Conservation (phyloP, 2,888 invertebrate genomes). For the Ctena decussata region DNA sequence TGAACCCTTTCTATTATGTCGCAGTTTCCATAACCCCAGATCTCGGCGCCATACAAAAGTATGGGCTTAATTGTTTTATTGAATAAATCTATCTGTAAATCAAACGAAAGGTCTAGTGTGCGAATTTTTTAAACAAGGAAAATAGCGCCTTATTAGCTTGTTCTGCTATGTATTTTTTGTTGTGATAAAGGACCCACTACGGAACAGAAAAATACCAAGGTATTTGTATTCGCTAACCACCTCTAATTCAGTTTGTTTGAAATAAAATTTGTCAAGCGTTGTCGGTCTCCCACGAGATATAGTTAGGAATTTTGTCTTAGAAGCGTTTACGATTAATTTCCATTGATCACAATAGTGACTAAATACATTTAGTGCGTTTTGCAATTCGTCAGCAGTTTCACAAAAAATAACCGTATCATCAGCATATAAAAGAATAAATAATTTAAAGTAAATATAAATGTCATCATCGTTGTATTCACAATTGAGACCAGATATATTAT, state of each 20-base stretch:
- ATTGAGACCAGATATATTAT: background rate
- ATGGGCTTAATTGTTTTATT: background rate
- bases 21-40: background rate
- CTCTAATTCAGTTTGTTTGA: slow-evolving; percentile 5
- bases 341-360: slow-evolving; percentile 22
- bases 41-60: background rate
- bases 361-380: slow-evolving; percentile 16
- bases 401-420: slow-evolving; percentile 38
- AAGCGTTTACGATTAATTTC: slow-evolving; percentile 30
- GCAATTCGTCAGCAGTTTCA: slow-evolving; percentile 8
- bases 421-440: slow-evolving; percentile 27
- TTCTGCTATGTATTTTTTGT: background rate
- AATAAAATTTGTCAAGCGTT: background rate
- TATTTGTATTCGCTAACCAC: slow-evolving; percentile 19
- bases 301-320: slow-evolving; percentile 19
- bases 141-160: slow-evolving; percentile 26
- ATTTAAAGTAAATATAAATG: background rate
- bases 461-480: background rate
- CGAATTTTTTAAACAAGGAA: background rate
- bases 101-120: background rate
- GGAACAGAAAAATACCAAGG: slow-evolving; percentile 9
- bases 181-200: slow-evolving; percentile 16
- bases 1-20: background rate
- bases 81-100: background rate
- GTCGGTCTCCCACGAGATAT: background rate